Evolutionary conservation across 2,113 vertebrate genomes (phyloP), one percentile per base, ranked within the genome.

Genomic region (Argyrosomus japonicus): DNA sequence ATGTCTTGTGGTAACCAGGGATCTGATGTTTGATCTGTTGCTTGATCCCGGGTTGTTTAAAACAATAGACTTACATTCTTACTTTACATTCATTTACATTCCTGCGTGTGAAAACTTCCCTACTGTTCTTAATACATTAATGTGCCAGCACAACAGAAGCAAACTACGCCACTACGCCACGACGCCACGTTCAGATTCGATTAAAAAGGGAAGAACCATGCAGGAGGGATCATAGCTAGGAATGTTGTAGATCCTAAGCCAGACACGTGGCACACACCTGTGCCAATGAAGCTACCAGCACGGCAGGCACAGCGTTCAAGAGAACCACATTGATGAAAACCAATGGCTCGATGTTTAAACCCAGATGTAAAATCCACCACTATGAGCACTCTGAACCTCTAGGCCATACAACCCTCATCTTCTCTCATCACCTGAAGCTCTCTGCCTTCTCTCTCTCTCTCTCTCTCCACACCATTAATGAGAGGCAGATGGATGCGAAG

Each of bases 251-350:
- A 74, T 70, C 50, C 68, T 45, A 56, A 14, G 2, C 64, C 36
- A 48, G 77, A 51, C 85, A 78, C 11, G 21, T 81, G 82, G 64
- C 23, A 58, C 32, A 75, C 81, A 82, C 75, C 54, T 78, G 74
- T 56, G 54, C 40, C 67, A 70, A 19, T 19, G 60, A 63, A 68
- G 19, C 68, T 45, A 64, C 13, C 25, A 63, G 25, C 23, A 53
- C 63, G 57, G 57, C 56, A 48, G 6, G 13, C 29, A 40, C 14
- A 47, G 23, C 12, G 25, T 63, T 51, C 48, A 70, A 77, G 23
- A 64, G 21, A 47, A 50, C 36, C 53, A 19, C 64, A 68, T 11
- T 36, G 29, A 62, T 25, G 54, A 68, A 12, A 25, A 19, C 29
- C 25, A 23, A 48, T 8, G 1, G 19, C 47, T 68, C 25, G 18